Conservation (phyloP, 2,888 invertebrate genomes). For the Micoletzkya japonica region DNA sequence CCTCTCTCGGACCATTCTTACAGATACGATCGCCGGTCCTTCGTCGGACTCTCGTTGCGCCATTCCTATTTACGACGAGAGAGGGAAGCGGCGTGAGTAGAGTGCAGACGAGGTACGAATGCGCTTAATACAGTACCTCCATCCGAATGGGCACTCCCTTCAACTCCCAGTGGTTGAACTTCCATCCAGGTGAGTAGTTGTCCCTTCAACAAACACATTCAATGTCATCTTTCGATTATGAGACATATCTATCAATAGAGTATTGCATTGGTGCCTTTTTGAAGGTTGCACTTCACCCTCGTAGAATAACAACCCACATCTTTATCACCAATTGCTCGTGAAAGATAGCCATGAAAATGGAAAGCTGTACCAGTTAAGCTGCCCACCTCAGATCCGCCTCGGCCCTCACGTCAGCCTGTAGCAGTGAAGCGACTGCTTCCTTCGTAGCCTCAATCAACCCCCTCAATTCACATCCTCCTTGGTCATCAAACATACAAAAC, state of each 20-base stretch:
- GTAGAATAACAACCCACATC: too few species aligned
- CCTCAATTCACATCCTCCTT: background rate
- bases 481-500: background rate
- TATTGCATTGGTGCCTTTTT: too few species aligned
- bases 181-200: slow-evolving; percentile 98
- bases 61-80: too few species aligned
- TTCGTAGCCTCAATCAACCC: slow-evolving; percentile 4
- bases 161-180: slow-evolving; percentile 94
- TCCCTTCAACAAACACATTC: slow-evolving; percentile 66
- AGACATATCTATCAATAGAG: background rate
- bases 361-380: too few species aligned
- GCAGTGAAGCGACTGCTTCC: slow-evolving; percentile 70
- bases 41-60: too few species aligned
- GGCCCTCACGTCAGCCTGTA: slow-evolving; percentile 74
- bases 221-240: background rate
- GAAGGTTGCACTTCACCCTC: too few species aligned
- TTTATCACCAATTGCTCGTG: too few species aligned
- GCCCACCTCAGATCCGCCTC: slow-evolving; percentile 78
- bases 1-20: too few species aligned
- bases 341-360: too few species aligned
- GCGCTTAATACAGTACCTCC: slow-evolving; percentile 28
- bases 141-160: slow-evolving; percentile 68
- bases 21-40: too few species aligned
- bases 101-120: too few species aligned
- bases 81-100: too few species aligned